phyloP scores from a whole-genome alignment of 2,888 invertebrate genomes.

The Chloromyia formosa region DNA sequence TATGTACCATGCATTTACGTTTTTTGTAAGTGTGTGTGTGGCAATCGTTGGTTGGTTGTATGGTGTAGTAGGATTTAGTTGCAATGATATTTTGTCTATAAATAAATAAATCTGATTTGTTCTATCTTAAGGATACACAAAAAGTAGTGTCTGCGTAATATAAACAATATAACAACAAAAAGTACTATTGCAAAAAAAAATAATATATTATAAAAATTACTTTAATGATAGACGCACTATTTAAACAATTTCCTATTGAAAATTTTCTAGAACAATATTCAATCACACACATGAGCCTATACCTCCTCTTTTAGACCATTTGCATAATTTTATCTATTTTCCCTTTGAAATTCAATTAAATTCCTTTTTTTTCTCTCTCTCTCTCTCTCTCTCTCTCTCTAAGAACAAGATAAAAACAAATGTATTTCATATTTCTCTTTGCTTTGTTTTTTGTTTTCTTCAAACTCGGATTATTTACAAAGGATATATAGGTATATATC shows the following conservation, averaged over 20 bases:
- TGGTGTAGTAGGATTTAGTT: background rate
- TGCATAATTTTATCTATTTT: conserved; percentile 22
- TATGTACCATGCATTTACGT: background rate
- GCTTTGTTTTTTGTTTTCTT: no score
- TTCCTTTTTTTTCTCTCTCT: no score
- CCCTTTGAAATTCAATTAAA: no score
- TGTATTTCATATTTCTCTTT: no score
- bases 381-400: no score
- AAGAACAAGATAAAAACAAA: no score
- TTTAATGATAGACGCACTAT: conserved; percentile 28
- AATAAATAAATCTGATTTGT: conserved; percentile 39
- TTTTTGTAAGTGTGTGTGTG: conserved; percentile 14
- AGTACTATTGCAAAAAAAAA: conserved; percentile 39
- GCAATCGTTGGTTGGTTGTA: background rate
- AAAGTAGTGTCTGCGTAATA: background rate
- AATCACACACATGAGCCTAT: conserved; percentile 16
- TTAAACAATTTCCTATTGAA: conserved; percentile 39
- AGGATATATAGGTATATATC: no score
- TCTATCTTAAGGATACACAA: conserved; percentile 24
- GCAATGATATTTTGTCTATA: background rate
- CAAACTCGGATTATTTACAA: no score
- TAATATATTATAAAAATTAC: conserved; percentile 17
- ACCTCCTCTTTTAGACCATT: background rate
- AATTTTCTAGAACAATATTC: conserved; percentile 35
- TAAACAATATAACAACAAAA: conserved; percentile 39